These are phyloP conservation scores for Origma solitaria DNA, from an alignment of 2,113 vertebrate genomes.

Conservation along the genomic window DNA sequence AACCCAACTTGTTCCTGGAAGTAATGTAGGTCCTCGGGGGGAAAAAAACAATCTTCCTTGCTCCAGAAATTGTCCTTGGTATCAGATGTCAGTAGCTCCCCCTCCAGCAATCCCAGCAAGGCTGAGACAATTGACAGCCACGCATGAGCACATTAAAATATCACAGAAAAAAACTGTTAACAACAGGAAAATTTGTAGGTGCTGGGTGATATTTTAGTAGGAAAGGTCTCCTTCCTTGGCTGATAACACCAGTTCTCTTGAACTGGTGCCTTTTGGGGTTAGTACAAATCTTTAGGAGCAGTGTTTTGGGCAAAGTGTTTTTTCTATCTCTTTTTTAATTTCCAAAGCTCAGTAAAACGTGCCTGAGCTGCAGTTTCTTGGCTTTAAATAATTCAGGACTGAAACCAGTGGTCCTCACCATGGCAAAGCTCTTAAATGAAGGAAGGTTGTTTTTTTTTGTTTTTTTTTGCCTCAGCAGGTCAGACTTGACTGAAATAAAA, in stretches of 20 bases:
- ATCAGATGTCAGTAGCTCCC: conserved; percentile 40
- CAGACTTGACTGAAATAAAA: conserved; percentile 26
- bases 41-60: conserved; percentile 36
- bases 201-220: neutral
- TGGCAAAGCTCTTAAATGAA: neutral
- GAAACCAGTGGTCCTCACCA: neutral
- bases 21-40: neutral
- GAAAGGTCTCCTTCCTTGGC: neutral
- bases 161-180: neutral
- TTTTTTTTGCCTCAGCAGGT: neutral
- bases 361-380: neutral
- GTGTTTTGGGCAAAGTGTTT: neutral
- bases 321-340: neutral
- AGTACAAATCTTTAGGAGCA: neutral
- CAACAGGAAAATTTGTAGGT: neutral
- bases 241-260: neutral
- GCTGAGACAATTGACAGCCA: neutral
- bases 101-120: conserved; percentile 36
- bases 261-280: neutral
- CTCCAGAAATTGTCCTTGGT: conserved; percentile 63
- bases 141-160: neutral
- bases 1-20: neutral
- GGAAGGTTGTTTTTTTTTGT: neutral
- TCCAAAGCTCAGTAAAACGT: neutral
- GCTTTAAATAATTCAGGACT: conserved; percentile 40